Conservation (phyloP, 2,113 vertebrate genomes). For the Phaetusa simplex region DNA sequence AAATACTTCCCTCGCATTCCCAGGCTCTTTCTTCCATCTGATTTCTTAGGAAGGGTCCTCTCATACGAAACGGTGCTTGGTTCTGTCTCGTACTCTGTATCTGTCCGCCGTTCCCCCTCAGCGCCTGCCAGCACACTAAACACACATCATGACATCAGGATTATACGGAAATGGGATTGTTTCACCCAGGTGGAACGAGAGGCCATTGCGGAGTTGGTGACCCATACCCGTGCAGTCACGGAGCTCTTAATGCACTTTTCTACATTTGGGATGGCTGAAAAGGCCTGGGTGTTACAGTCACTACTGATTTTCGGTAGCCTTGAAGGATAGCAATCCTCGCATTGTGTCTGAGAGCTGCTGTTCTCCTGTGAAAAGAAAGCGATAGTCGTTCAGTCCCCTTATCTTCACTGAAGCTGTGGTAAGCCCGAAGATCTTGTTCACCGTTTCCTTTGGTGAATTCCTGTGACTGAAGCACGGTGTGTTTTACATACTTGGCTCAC, state of each 20-base stretch:
- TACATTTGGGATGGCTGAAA: not conserved
- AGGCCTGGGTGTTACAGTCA: not conserved
- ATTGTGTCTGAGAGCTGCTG: not conserved
- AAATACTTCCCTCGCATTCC: not conserved
- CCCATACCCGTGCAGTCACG: not conserved
- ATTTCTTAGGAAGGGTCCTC: not conserved
- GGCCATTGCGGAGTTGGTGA: not conserved
- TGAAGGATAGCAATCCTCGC: not conserved
- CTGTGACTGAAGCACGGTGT: not conserved
- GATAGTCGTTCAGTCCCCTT: not conserved
- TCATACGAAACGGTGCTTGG: not conserved
- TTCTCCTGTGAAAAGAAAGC: not conserved
- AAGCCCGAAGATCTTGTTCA: not conserved
- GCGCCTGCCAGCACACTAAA: not conserved
- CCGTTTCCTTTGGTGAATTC: not conserved
- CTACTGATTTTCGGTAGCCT: not conserved
- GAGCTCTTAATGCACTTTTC: not conserved
- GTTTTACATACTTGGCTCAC: not conserved
- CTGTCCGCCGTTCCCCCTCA: not conserved
- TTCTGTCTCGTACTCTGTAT: not conserved
- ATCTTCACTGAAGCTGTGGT: not conserved
- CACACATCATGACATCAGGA: not conserved
- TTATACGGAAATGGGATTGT: not conserved
- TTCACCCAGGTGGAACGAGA: not conserved
- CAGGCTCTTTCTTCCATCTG: not conserved